Base-by-base conservation (phyloP, 2,797 vertebrate species). In the Neosilurus hyrtlii region DNA sequence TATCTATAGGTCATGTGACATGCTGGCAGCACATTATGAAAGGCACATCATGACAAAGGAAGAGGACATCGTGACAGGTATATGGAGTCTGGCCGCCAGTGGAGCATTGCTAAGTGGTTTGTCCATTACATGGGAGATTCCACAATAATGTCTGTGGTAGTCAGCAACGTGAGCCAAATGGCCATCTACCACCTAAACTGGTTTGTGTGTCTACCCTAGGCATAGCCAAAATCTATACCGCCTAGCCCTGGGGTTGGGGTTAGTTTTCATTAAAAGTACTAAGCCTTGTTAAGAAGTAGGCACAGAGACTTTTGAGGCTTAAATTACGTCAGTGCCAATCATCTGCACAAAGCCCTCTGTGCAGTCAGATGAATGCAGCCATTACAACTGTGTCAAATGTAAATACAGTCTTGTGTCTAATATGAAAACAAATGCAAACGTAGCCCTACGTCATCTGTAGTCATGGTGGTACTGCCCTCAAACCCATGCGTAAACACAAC, bases 391-490 rank as follows among this genome's bases (percentile, higher is more conserved):
- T 81, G 79, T 78, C 66, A 43, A 78, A 72, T 71, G 35, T 83
- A 83, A 83, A 86, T 52, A 83, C 52, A n/a, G 65, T 52, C 79
- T 72, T 5, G 14, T 65, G 79, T 79, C 73, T 73, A 68, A 78
- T 83, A 72, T 83, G 73, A 67, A 65, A 82, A 84, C 79, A 84
- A 78, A 86, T 65, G 37, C 20, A 70, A 83, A 62, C 43, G 18
- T 77, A 52, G 61, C 54, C 24, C 10, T 83, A 54, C 26, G 79
- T 83, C 78, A 80, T 16, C 35, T 6, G 11, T 68, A 57, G 9
- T 6, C 2, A 1, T 66, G 73, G n/a, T 6, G 24, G 71, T 63
- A 26, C 76, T 20, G 20, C 61, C 43, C 63, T 66, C 57, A 83
- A n/a, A 63, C 75, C 52, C 76, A 62, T 22, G 56, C 73, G 59